Evolutionary conservation across 1,140 invertebrate genomes (phyloP).

Genomic region (Macrobrachium rosenbergii): DNA sequence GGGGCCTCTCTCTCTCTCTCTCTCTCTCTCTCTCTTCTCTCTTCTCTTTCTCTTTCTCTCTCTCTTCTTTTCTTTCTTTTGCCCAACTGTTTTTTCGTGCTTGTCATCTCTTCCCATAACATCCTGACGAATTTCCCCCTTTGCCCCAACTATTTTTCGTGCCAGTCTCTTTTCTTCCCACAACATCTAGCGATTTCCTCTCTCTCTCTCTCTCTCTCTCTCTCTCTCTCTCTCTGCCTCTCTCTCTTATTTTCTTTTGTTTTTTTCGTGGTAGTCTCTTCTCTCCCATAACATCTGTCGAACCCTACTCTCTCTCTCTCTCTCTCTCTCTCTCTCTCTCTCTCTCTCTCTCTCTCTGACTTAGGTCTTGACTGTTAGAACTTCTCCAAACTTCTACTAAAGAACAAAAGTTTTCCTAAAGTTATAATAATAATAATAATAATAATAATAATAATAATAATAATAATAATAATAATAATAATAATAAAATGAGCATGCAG

Average conservation of each 20-base stretch:
- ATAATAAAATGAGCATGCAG: background rate
- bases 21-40: background rate
- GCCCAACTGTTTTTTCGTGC: too few relatives aligned
- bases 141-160: too few relatives aligned
- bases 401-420: background rate
- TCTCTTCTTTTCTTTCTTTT: background rate
- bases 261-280: too few relatives aligned
- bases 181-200: background rate
- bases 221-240: background rate
- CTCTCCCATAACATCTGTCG: background rate
- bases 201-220: background rate
- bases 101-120: too few relatives aligned
- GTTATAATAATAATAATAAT: background rate
- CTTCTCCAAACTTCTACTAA: background rate
- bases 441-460: constrained; percentile 6
- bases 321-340: background rate
- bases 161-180: background rate
- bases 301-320: background rate
- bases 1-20: background rate
- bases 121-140: too few relatives aligned
- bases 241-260: too few relatives aligned
- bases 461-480: background rate
- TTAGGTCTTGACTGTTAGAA: too few relatives aligned
- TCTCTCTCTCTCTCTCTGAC: background rate
- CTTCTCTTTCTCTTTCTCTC: too few relatives aligned